A percentile compares a stretch with the other conserved stretches of the same genome.
phyloP scores from a whole-genome alignment of 2,113 vertebrate species.

The Pachypanchax playfairii region DNA sequence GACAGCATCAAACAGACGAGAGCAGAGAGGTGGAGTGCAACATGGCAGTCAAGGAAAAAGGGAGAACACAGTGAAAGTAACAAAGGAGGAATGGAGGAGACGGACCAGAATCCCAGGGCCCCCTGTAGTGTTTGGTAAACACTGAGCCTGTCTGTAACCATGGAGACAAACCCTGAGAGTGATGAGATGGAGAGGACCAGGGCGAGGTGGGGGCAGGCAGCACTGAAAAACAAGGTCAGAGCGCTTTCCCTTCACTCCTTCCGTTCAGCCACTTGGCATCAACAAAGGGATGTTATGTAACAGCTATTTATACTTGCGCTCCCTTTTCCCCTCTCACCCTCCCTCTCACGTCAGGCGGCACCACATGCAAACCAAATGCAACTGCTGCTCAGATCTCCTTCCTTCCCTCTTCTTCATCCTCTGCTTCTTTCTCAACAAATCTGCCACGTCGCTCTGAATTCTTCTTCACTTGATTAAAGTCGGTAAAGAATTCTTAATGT shows the following conservation, averaged over 20 bases:
- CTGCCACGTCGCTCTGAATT: neutral
- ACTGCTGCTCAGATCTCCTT: constrained; percentile 19
- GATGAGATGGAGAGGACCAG: constrained; percentile 62
- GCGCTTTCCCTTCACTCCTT: constrained; percentile 75
- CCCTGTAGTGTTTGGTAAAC: constrained; percentile 69
- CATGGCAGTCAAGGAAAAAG: constrained; percentile 50
- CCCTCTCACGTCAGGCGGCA: constrained; percentile 64
- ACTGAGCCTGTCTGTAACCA: constrained; percentile 73
- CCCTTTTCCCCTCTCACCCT: constrained; percentile 55
- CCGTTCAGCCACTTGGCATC: constrained; percentile 79
- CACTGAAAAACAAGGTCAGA: constrained; percentile 80
- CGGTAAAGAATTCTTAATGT: no score
- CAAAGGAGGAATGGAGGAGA: constrained; percentile 15
- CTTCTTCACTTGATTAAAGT: neutral
- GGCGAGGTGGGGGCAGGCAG: constrained; percentile 69
- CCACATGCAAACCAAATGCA: constrained; percentile 63
- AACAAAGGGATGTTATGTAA: constrained; percentile 83
- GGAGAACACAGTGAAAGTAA: constrained; percentile 30
- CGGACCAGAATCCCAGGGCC: constrained; percentile 39
- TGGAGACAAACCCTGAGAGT: constrained; percentile 71
- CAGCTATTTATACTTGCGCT: constrained; percentile 78
- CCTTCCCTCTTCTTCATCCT: constrained; percentile 2
- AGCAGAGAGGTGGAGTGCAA: constrained; percentile 36
- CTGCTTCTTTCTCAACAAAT: constrained; percentile 8
- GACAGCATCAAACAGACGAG: constrained; percentile 25